Percentiles rank a stretch among this genome's conserved stretches.
These are phyloP conservation scores for Elysia crispata DNA, from an alignment of 2,888 invertebrate species.

Conservation along the genomic window DNA sequence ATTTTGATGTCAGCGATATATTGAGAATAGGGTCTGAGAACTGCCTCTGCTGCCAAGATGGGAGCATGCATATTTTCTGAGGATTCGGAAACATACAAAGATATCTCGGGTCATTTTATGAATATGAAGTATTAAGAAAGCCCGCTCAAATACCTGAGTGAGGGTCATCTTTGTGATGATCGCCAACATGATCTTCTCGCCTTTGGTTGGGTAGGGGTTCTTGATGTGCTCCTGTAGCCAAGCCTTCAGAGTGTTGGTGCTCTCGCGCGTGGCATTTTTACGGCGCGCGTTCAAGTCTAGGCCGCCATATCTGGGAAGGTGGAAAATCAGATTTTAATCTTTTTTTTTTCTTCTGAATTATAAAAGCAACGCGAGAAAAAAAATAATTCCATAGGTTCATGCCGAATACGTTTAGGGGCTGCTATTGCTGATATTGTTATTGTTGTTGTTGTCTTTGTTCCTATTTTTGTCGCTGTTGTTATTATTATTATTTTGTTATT, in stretches of 20 bases:
- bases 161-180: constrained; percentile 97
- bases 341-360: neutral
- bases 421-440: neutral
- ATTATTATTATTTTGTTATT: too few relatives aligned
- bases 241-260: constrained; percentile 96
- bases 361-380: neutral
- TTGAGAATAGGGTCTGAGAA: too few relatives aligned
- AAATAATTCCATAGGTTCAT: neutral
- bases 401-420: neutral
- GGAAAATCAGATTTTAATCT: neutral
- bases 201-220: constrained; percentile 97
- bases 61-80: too few relatives aligned
- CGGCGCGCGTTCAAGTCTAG: constrained; percentile 93
- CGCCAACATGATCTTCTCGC: constrained; percentile 96
- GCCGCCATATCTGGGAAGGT: constrained; percentile 64
- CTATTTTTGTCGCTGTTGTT: too few relatives aligned
- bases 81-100: too few relatives aligned
- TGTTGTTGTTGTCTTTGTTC: too few relatives aligned
- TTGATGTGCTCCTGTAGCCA: constrained; percentile 98
- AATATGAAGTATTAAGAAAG: too few relatives aligned
- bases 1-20: too few relatives aligned
- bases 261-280: constrained; percentile 98
- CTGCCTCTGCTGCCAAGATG: too few relatives aligned
- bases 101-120: too few relatives aligned
- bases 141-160: constrained; percentile 82